phyloP scores from a whole-genome alignment of 1,140 invertebrate species.

The Vanessa atalanta region DNA sequence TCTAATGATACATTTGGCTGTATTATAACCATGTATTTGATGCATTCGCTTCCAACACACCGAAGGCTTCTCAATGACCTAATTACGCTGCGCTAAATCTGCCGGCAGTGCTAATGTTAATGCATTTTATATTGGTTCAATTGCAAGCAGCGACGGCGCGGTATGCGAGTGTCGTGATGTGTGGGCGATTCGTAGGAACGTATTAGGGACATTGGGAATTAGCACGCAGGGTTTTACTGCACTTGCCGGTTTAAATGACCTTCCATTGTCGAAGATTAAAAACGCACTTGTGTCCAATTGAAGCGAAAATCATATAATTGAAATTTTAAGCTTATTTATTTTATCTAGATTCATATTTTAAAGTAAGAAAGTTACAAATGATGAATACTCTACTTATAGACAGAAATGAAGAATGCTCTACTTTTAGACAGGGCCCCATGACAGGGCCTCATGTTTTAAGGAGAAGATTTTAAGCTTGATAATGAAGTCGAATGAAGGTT shows the following conservation, averaged over 20 bases:
- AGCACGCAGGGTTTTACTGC: constrained; percentile 51
- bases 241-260: constrained; percentile 31
- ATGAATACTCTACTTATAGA: too few species aligned
- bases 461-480: too few species aligned
- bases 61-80: constrained; percentile 69
- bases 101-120: constrained; percentile 69
- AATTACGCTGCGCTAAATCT: constrained; percentile 68
- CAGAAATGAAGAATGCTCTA: too few species aligned
- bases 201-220: constrained; percentile 70
- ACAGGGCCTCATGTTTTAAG: too few species aligned
- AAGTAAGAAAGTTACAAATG: too few species aligned
- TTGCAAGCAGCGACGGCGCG: constrained; percentile 73
- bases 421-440: too few species aligned
- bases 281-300: constrained; percentile 15
- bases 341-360: neutral
- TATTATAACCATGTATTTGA: neutral
- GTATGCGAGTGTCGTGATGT: constrained; percentile 63
- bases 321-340: neutral
- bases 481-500: too few species aligned
- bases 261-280: constrained; percentile 30
- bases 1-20: neutral
- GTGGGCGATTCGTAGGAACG: constrained; percentile 76
- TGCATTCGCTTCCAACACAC: constrained; percentile 1
- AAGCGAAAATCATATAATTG: neutral
- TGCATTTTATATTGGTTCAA: constrained; percentile 81